A percentile compares a stretch with the other conserved stretches of the same genome.
These are phyloP conservation scores for Eospalax fontanierii DNA, from an alignment of 2,797 vertebrate species.

Conservation along the genomic window DNA sequence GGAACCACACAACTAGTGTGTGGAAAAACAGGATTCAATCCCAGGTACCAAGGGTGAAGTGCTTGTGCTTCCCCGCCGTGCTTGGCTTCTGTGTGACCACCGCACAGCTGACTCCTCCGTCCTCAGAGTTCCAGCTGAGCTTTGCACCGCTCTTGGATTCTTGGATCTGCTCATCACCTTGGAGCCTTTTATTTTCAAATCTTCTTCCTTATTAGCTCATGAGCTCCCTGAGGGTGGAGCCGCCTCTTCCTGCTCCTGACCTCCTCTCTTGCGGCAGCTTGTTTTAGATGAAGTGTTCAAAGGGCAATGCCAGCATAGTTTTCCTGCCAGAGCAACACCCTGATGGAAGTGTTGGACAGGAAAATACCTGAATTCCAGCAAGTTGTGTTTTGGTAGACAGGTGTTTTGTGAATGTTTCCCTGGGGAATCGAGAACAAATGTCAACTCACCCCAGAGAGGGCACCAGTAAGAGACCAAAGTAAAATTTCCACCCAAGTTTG, in stretches of 20 bases:
- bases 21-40: not conserved
- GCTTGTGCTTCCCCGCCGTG: not conserved
- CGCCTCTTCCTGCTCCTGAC: not conserved
- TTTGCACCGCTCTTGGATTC: not conserved
- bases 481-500: not conserved
- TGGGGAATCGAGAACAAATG: not conserved
- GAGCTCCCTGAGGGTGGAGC: not conserved
- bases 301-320: not conserved
- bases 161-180: not conserved
- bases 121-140: not conserved
- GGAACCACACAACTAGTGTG: not conserved
- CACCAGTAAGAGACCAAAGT: not conserved
- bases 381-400: conserved; percentile 22
- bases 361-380: conserved; percentile 3
- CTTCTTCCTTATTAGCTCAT: conserved; percentile 11
- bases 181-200: not conserved
- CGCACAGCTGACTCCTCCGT: not conserved
- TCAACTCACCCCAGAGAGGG: not conserved
- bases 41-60: not conserved
- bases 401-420: not conserved
- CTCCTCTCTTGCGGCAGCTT: conserved; percentile 21
- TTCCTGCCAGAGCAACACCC: not conserved
- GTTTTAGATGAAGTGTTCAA: not conserved
- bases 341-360: not conserved
- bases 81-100: not conserved